Evolutionary conservation across 1,140 invertebrate genomes (phyloP), one percentile per base, ranked within the genome.

Genomic region (Ericerus pela): DNA sequence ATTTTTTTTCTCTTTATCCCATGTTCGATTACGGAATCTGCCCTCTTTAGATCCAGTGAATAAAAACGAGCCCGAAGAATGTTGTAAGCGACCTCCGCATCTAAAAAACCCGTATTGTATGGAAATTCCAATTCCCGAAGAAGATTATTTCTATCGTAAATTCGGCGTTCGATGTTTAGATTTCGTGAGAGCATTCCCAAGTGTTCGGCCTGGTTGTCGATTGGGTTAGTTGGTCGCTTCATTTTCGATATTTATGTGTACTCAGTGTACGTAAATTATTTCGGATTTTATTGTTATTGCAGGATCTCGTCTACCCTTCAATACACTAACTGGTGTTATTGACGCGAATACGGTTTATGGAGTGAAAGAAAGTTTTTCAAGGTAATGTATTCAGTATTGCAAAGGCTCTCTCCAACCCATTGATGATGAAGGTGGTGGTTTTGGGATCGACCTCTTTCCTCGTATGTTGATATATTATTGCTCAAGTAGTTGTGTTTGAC

Each of bases 61-160:
- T 66, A 77, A 85, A 57, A 90, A 90, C 67, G 87, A 90, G 67
- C 86, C 85, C 2, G 86, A 88, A 70, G 85, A 91, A 67, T 92
- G 88, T 67, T 92, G 88, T 66, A 75, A 83, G 59, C 74, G 82
- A 12, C 78, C 83, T 4, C 72, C 76, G 4, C 80, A 88, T 62
- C 70, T 81, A n/a, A 87, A 85, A 63, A 87, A 93, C 72, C 88
- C 88, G 0, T 90, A 90, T 65, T 96, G 92, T 68, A 85, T 93
- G 66, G 88, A 93, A 69, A 92, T 96, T 60, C 66, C 73, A n/a
- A 82, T 96, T 29, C 90, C 91, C 0, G 81, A 84, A 54, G 84
- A 93, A 65, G 92, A 96, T 70, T 89, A 90, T 64, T 94, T 93
- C 75, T 95, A 88, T 73, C 77, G 80, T 14, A 73, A 88, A 33